Conservation (phyloP, 2,113 vertebrate genomes). For the Brachyhypopomus occidentalis region DNA sequence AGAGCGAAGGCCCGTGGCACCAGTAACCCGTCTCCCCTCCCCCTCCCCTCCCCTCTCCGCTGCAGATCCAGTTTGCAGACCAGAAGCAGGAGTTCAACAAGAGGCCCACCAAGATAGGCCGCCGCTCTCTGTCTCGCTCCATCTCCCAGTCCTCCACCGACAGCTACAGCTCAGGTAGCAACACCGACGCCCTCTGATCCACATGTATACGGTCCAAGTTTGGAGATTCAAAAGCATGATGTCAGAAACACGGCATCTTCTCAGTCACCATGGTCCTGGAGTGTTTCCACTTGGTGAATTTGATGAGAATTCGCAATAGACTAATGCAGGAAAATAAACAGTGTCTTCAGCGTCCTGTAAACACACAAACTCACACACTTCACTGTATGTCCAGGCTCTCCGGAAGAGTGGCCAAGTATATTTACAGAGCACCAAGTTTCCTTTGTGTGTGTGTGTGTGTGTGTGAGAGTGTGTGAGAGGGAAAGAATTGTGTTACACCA, state of each 20-base stretch:
- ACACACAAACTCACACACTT: neutral
- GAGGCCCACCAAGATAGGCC: slow-evolving; percentile 94
- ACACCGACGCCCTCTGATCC: neutral
- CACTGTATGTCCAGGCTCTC: neutral
- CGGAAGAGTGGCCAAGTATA: slow-evolving; percentile 17
- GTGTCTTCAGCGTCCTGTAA: slow-evolving; percentile 89
- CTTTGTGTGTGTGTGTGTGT: neutral
- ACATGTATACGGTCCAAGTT: neutral
- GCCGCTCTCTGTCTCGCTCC: slow-evolving; percentile 94
- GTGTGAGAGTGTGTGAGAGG: neutral
- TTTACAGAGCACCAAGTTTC: neutral
- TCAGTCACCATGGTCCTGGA: slow-evolving; percentile 92
- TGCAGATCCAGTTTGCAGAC: slow-evolving; percentile 97
- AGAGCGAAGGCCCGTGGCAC: no score
- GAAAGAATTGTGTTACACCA: neutral
- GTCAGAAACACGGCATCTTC: neutral
- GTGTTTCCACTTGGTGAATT: slow-evolving; percentile 98
- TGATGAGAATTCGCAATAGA: slow-evolving; percentile 90
- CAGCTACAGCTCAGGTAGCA: slow-evolving; percentile 95
- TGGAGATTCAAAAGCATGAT: neutral
- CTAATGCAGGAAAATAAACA: slow-evolving; percentile 97
- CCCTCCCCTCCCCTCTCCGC: neutral
- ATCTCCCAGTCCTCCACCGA: slow-evolving; percentile 99
- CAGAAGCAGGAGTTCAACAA: slow-evolving; percentile 99
- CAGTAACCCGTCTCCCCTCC: neutral